Base-by-base conservation (phyloP, 1,140 invertebrate genomes). In the Pogonus chalceus region DNA sequence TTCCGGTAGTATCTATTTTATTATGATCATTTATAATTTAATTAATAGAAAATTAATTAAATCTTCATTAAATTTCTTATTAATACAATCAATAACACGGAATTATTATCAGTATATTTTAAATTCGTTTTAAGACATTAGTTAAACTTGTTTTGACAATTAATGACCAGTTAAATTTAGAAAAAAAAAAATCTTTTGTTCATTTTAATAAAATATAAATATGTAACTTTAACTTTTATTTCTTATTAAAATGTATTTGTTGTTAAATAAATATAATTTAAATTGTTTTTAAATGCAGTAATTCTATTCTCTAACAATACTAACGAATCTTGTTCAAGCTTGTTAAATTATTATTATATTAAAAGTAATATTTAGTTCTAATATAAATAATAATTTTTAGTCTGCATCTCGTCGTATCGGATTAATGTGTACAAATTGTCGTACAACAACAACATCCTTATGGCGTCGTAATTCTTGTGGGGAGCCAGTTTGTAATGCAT, bases 401-500 rank as follows among this genome's bases (percentile, higher is more conserved):
- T 77, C 81, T 57, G 83, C 85, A 20, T 79, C 84, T 20, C 80
- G 87, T 66, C 79, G 90, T 56, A 80, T 82, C 10, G 93, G 92
- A 48, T 78, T 93, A 55, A 77, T 79, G 49, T 98, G 95, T 75
- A 85, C 85, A 61, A 98, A 98, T 71, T 98, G 95, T 71, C 74
- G 79, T 51, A 95, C 93, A 0, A 79, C 69, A 16, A 84, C 82
- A 2, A 96, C 92, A 4, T 93, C 92, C 2, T 74, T 96, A 58
- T 96, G 92, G 92, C 78, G 92, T 56, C 77, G 91, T 59, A 96
- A 95, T 73, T 71, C 81, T 16, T 71, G 82, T 53, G 92, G 92
- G 10, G 90, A 94, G 67, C 86, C 90, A 1, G 91, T 96, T 1
- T 96, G 92, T 73, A 96, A 96, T 72, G 92, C 93, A 2, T 96